Percentiles rank a stretch among this genome's conserved stretches.
Evolutionary conservation across 1,140 invertebrate genomes (phyloP).

Genomic region (Solenopsis invicta): DNA sequence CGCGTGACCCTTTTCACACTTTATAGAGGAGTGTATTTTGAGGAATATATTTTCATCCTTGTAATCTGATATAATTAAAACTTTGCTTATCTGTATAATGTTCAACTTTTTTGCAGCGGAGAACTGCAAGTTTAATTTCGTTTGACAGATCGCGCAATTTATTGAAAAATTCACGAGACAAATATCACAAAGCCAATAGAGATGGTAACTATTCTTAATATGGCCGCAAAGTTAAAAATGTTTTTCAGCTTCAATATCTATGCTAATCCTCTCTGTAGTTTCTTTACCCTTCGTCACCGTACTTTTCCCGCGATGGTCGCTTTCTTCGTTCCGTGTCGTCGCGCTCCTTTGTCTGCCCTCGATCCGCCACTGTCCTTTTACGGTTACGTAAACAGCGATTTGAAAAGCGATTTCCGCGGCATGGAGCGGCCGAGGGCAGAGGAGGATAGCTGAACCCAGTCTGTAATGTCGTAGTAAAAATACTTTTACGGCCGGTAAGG

Average conservation of each 20-base stretch:
- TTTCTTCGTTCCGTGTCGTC: slow-evolving; percentile 58
- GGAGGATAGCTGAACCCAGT: slow-evolving; percentile 19
- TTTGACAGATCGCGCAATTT: neutral
- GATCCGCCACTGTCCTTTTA: slow-evolving; percentile 54
- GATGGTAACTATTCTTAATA: slow-evolving; percentile 17
- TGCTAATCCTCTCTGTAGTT: slow-evolving; percentile 74
- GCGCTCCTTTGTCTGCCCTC: slow-evolving; percentile 23
- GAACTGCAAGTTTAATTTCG: neutral
- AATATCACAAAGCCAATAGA: neutral
- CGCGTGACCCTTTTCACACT: neutral
- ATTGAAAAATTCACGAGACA: neutral
- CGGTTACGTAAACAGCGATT: slow-evolving; percentile 63
- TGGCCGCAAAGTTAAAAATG: slow-evolving; percentile 75
- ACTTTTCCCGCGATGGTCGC: slow-evolving; percentile 46
- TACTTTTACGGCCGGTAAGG: slow-evolving; percentile 58
- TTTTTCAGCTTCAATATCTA: slow-evolving; percentile 78
- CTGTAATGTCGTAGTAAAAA: slow-evolving; percentile 54
- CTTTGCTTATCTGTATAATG: neutral
- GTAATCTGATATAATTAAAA: neutral
- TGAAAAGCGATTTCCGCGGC: slow-evolving; percentile 48
- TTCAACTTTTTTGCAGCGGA: neutral
- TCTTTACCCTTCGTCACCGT: slow-evolving; percentile 58
- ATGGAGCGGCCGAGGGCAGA: neutral
- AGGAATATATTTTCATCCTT: neutral
- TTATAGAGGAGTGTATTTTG: neutral